Evolutionary conservation across 2,797 vertebrate species (phyloP), one percentile per base, ranked within the genome.

Genomic region (Uromys caudimaculatus): DNA sequence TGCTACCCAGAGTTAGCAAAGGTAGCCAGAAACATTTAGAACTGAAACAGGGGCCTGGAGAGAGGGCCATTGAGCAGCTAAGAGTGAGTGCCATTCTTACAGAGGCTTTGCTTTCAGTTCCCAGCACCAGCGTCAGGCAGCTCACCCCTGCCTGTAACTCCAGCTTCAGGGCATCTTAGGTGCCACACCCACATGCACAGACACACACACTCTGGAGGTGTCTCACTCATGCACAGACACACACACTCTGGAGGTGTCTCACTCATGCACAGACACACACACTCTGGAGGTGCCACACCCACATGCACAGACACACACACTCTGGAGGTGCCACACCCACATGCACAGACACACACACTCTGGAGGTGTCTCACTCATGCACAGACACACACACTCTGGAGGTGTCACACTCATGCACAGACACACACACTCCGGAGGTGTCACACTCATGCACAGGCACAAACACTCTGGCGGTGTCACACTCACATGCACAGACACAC

Each of bases 11-110:
- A 17, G 3, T 94, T 67, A 82, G 14, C 93, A 81, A 32, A 77
- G 35, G 87, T 71, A 17, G 12, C 78, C 93, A 92, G 38, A 95
- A 91, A 93, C 54, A 52, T 87, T 81, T 81, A 58, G 62, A 52
- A 52, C 44, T 52, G 41, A 64, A 64, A 35, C 82, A 5, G 44
- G 81, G 58, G 10, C 9, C 29, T 50, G 29, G 41, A 64, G 60
- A 47, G 9, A 35, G 35, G 82, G 17, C 60, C 23, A 58, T 9
- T 64, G 10, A 84, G 16, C 6, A 47, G 41, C 29, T 35, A 47
- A 47, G 16, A 21, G 17, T 84, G 41, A 32, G 27, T 5, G 0
- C 17, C 7, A 16, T 44, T 47, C 82, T 64, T 23, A 32, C 17
- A 47, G 17, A 84, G 60, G 29, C 32, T 12, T 12, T 47, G 41